phyloP scores from a whole-genome alignment of 2,113 vertebrate genomes.

The Desmodus rotundus region DNA sequence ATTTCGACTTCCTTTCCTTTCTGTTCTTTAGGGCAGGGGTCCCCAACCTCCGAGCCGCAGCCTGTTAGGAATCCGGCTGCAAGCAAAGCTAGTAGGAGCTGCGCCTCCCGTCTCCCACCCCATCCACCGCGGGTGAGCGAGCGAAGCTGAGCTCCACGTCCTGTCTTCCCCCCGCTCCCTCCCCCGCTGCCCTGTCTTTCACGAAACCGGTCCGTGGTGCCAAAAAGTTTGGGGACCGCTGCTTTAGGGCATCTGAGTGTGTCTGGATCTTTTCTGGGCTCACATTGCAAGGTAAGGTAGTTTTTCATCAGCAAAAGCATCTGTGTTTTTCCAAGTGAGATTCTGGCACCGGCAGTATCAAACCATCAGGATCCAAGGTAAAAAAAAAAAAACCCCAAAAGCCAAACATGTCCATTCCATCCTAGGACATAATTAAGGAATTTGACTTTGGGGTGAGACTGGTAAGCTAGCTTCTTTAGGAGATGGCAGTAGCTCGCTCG shows the following conservation, averaged over 20 bases:
- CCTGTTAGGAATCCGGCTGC: too few relatives aligned
- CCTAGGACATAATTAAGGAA: background rate
- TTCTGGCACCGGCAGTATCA: background rate
- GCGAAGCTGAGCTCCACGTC: too few relatives aligned
- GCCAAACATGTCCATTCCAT: background rate
- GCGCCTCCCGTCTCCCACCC: too few relatives aligned
- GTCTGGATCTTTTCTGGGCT: background rate
- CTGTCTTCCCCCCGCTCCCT: too few relatives aligned
- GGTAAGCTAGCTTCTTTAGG: background rate
- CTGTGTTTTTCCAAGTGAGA: background rate
- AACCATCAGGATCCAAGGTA: background rate
- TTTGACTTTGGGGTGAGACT: background rate
- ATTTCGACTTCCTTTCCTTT: background rate
- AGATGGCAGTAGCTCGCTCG: accelerated
- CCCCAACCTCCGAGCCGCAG: too few relatives aligned
- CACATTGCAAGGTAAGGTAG: background rate
- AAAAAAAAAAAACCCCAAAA: background rate
- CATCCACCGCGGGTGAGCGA: too few relatives aligned
- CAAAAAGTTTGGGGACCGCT: too few relatives aligned
- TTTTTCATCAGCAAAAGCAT: background rate
- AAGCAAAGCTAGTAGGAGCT: too few relatives aligned
- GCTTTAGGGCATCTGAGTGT: background rate
- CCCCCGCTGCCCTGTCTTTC: too few relatives aligned
- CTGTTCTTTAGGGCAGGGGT: background rate
- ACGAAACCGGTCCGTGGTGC: too few relatives aligned